phyloP scores from a whole-genome alignment of 2,113 vertebrate genomes.

The Glareola pratincola region DNA sequence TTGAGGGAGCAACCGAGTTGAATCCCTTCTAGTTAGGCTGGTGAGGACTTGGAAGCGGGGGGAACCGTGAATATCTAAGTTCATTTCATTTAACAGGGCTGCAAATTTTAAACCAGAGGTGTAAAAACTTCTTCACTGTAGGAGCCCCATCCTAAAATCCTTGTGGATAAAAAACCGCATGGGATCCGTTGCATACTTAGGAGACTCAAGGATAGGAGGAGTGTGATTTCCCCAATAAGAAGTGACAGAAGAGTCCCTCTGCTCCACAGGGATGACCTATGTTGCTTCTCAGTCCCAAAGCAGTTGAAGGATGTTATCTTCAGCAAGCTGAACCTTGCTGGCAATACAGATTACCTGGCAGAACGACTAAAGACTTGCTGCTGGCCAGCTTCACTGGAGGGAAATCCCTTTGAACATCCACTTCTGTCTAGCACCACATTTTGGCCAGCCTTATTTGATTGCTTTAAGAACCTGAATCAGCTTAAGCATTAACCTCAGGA shows the following conservation, averaged over 20 bases:
- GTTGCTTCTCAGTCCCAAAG: neutral
- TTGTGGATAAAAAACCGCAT: neutral
- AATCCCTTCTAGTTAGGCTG: neutral
- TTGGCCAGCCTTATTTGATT: conserved; percentile 8
- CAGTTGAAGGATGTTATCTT: neutral
- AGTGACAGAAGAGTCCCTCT: neutral
- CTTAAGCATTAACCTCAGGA: conserved; percentile 36
- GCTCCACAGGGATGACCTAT: neutral
- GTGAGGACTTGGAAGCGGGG: neutral
- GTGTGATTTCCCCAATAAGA: neutral
- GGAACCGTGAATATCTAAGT: neutral
- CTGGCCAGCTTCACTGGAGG: neutral
- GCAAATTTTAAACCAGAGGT: neutral
- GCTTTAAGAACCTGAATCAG: conserved; percentile 6
- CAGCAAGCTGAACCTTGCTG: neutral
- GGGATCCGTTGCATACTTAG: neutral
- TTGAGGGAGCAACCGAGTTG: neutral
- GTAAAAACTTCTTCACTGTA: neutral
- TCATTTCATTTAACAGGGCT: neutral
- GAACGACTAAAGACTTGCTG: neutral
- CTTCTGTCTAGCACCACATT: neutral
- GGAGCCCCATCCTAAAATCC: neutral
- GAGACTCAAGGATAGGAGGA: neutral
- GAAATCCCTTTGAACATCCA: neutral
- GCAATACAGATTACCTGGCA: neutral